Base-by-base conservation (phyloP, 2,888 invertebrate species). In the Perithous albicinctus region DNA sequence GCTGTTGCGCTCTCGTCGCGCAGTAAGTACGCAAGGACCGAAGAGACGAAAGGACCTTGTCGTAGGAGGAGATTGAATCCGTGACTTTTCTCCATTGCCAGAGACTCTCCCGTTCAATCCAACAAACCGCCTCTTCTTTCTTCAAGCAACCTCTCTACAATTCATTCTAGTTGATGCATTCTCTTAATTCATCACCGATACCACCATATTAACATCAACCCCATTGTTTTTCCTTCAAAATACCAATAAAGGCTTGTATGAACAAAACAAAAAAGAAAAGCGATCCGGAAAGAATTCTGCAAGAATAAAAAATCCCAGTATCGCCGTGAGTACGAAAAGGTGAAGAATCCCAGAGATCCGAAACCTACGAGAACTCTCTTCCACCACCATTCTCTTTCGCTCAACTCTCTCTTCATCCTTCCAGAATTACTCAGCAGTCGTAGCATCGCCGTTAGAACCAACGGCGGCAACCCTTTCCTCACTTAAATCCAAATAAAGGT, bases 401-500 rank as follows among this genome's bases (percentile, higher is more conserved):
- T 75, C 78, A 73, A 35, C 51, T 82, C 78, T 72, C 80, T 83
- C 78, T 79, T 64, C 63, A 70, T 69, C 72, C 76, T 77, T 59
- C 43, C 38, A 56, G 61, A 73, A 74, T 69, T 38, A 54, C 61
- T 72, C 41, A 59, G 59, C 41, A 76, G 66, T 43, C 29, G 59
- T 59, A 59, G 32, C 32, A 59, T 59, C 59, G 59, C 69, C 73
- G 51, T 51, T 8, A 72, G 67, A 73, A 66, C 43, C 70, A 74
- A 69, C 83, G 82, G 82, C 86, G 82, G 85, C 89, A 91, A 92
- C 91, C 92, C 91, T 91, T 92, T 91, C 89, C 89, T 89, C 88
- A 89, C 90, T 89, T 86, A 87, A 89, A 87, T 87, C 87, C 88
- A 88, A 91, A 90, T 90, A 91, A 92, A 91, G 91, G 88, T 91